Base-by-base conservation (phyloP, 2,113 vertebrate species). In the Trematocara marginatum region DNA sequence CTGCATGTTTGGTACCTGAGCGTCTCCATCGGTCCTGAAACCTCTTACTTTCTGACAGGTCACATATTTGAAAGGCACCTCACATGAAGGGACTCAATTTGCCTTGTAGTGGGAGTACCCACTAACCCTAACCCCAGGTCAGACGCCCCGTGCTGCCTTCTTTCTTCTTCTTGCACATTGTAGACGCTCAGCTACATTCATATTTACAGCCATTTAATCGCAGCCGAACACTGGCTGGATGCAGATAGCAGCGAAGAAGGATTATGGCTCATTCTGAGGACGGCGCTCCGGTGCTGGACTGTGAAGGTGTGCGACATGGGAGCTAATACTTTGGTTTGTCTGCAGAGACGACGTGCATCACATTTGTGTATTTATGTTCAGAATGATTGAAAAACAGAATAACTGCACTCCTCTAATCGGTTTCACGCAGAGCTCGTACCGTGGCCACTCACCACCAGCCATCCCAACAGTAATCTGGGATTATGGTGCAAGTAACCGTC, bases 381-480 rank as follows among this genome's bases (percentile, higher is more conserved):
- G 35, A 11, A 9, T 2, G 2, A 78, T 2, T 13, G 5, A 53
- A n/a, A 76, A 74, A 47, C 66, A 74, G 45, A 76, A 31, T 51
- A 31, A 81, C 7, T 16, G 6, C 4, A 35, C n/a, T 7, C 26
- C 23, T 61, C 9, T 16, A 12, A 47, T 10, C 13, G 47, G 79
- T 85, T 84, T 83, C 38, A 84, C 35, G 20, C 34, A 20, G 54
- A 53, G 56, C 38, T 42, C 12, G 15, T 7, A 13, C 47, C 8
- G 23, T 52, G 16, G 35, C 42, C 8, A 1, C 82, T 35, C 40
- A 10, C 61, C 74, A 85, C 40, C 49, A 80, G 49, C 57, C 61
- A n/a, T 13, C 8, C 0, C n/a, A 38, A n/a, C 81, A 53, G 69
- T 95, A 95, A 96, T 95, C 94, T 92, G 90, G 91, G 95, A 95